These are phyloP conservation scores for Pachyramphus minor DNA, from an alignment of 2,113 vertebrate genomes.

Conservation along the genomic window DNA sequence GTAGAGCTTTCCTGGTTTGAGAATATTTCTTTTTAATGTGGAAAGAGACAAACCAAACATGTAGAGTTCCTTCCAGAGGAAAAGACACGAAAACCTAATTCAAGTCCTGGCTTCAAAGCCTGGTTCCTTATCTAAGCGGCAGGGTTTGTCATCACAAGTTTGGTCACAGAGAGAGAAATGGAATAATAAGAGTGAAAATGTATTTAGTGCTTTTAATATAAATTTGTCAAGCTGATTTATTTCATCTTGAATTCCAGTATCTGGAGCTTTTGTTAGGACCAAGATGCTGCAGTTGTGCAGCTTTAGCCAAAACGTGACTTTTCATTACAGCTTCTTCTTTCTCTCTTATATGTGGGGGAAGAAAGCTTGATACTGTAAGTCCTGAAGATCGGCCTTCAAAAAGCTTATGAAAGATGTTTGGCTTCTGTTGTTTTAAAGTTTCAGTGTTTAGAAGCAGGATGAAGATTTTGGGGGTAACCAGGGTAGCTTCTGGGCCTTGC, in stretches of 20 bases:
- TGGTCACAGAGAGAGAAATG: background rate
- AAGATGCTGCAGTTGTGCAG: background rate
- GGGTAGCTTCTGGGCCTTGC: background rate
- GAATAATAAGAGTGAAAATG: background rate
- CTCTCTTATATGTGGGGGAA: background rate
- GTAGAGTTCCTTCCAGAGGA: background rate
- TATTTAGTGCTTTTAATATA: slow-evolving; percentile 15
- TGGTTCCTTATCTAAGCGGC: background rate
- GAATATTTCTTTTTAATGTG: background rate
- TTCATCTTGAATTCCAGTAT: background rate
- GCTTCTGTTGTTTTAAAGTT: background rate
- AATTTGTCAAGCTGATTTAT: background rate
- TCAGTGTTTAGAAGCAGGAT: background rate
- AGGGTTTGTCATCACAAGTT: background rate
- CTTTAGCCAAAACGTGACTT: background rate
- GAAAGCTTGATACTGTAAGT: background rate
- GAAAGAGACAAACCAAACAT: background rate
- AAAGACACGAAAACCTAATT: background rate
- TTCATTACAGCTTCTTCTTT: background rate
- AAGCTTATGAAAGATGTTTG: background rate
- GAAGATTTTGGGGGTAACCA: background rate
- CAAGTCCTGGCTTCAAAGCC: background rate
- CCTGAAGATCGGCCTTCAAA: background rate
- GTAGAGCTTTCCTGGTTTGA: background rate
- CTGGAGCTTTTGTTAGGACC: background rate